These are phyloP conservation scores for Helicolenus hilgendorfi DNA, from an alignment of 2,797 vertebrate genomes.

Conservation along the genomic window DNA sequence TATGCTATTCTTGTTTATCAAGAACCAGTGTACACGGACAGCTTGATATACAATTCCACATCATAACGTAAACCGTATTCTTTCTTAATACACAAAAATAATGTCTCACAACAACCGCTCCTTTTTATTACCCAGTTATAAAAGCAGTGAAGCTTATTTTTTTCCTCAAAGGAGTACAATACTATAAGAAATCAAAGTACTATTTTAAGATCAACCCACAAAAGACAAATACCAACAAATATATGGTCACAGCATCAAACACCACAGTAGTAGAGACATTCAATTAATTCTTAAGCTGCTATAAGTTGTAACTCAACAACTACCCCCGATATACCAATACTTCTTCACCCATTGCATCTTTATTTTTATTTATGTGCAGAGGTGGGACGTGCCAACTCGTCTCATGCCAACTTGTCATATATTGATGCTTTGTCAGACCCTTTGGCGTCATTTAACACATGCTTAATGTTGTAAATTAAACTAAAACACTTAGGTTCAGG, in stretches of 20 bases:
- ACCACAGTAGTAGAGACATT: background rate
- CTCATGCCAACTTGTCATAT: too few relatives aligned
- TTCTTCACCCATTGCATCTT: background rate
- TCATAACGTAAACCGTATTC: background rate
- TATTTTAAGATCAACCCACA: background rate
- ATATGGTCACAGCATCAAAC: background rate
- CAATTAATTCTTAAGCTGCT: background rate
- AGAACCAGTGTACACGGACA: background rate
- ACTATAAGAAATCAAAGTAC: background rate
- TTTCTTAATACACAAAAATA: background rate
- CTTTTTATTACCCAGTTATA: background rate
- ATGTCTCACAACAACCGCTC: background rate
- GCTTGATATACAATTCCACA: background rate
- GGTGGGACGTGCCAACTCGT: background rate
- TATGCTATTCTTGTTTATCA: background rate
- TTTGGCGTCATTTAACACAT: too few relatives aligned
- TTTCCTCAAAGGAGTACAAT: background rate
- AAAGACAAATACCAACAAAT: background rate
- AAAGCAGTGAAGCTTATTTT: background rate
- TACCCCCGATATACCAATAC: background rate
- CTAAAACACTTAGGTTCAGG: too few relatives aligned
- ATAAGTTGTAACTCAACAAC: background rate
- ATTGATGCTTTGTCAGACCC: too few relatives aligned
- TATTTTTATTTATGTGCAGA: background rate
- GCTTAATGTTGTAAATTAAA: too few relatives aligned